Percentiles rank a stretch among this genome's conserved stretches.
Conservation (phyloP, 53 echinoderm and acorn worm genomes). For the Antedon mediterranea region DNA sequence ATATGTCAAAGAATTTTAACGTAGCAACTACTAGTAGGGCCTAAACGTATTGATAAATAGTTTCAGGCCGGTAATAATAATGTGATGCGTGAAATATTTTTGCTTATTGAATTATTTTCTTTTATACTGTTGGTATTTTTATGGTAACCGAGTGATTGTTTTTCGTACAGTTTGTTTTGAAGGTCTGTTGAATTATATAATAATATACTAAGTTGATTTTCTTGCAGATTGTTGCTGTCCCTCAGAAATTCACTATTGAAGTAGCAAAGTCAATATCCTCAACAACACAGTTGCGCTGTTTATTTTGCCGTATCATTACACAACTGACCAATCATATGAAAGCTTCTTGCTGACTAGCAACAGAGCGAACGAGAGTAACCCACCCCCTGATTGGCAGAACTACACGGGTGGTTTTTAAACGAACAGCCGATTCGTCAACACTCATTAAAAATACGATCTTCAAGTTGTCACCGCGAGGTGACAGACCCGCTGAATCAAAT, state of each 20-base stretch:
- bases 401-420: not conserved
- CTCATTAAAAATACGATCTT: not conserved
- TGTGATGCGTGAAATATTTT: too few relatives aligned
- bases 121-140: too few relatives aligned
- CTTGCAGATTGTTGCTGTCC: not conserved
- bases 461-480: not conserved
- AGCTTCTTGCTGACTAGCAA: not conserved
- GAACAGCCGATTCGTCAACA: not conserved
- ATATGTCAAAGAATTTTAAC: too few relatives aligned
- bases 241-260: not conserved
- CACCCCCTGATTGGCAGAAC: constrained; percentile 1
- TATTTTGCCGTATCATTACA: not conserved
- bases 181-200: not conserved
- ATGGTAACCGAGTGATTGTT: not conserved
- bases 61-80: too few relatives aligned
- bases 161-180: not conserved
- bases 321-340: not conserved
- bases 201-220: not conserved
- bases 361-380: constrained; percentile 1
- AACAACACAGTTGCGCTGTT: not conserved
- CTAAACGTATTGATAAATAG: too few relatives aligned
- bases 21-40: too few relatives aligned
- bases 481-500: not conserved
- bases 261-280: not conserved
- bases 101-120: too few relatives aligned